phyloP scores from a whole-genome alignment of 1,140 invertebrate genomes.

The Alviniconcha marisindica region DNA sequence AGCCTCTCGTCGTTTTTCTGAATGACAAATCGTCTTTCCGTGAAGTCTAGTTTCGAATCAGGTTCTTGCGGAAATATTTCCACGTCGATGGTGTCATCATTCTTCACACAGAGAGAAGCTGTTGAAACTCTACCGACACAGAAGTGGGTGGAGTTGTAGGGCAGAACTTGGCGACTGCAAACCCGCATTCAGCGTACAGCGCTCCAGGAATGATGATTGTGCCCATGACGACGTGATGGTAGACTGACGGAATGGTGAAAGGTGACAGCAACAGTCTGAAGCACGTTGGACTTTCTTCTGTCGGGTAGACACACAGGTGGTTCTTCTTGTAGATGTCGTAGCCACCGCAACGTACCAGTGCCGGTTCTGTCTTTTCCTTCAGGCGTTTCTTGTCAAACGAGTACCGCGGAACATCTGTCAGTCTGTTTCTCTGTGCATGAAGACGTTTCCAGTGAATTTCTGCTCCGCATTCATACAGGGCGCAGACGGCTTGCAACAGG shows the following conservation, averaged over 20 bases:
- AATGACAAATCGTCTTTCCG: not conserved
- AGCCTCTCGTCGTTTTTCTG: not conserved
- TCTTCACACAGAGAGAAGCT: slow-evolving; percentile 7
- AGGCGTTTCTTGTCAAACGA: slow-evolving; percentile 34
- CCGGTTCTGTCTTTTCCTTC: not conserved
- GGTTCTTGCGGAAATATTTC: not conserved
- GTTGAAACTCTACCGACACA: slow-evolving; percentile 38
- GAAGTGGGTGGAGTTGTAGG: not conserved
- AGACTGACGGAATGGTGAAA: slow-evolving; percentile 36
- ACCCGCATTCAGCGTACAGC: slow-evolving; percentile 45
- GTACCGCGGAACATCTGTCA: slow-evolving; percentile 45
- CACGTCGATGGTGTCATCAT: not conserved
- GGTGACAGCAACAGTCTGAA: slow-evolving; percentile 38
- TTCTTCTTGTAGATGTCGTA: not conserved
- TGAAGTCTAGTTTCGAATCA: not conserved
- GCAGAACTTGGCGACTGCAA: slow-evolving; percentile 39
- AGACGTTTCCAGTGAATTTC: slow-evolving; percentile 50
- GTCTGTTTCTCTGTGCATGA: not conserved
- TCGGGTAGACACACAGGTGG: slow-evolving; percentile 19
- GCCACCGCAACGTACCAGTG: not conserved
- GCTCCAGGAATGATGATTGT: slow-evolving; percentile 48
- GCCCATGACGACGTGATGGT: slow-evolving; percentile 42
- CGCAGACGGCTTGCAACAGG: slow-evolving; percentile 29
- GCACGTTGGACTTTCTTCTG: not conserved
- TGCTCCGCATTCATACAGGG: slow-evolving; percentile 40